phyloP scores from a whole-genome alignment of 2,113 vertebrate species.

The Candoia aspera region DNA sequence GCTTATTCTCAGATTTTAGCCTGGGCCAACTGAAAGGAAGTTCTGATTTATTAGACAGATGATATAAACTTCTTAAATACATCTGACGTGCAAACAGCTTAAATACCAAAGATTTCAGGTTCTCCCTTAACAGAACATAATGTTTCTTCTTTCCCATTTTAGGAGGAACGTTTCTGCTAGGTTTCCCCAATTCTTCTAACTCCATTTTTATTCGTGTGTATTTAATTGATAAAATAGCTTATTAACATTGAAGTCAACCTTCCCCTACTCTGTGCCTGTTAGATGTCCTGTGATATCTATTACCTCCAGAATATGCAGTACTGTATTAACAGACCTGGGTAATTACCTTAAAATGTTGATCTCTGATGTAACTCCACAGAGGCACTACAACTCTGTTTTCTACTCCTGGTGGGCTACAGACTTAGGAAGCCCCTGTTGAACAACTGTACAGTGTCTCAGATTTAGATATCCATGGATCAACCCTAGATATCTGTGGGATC shows the following conservation, averaged over 20 bases:
- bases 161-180: neutral
- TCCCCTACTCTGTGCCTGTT: no score
- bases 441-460: no score
- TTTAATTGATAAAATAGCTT: neutral
- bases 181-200: neutral
- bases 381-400: no score
- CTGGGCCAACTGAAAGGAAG: neutral
- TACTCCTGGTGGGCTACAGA: no score
- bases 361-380: no score
- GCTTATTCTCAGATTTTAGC: neutral
- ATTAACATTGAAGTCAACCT: neutral
- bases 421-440: no score
- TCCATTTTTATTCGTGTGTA: neutral
- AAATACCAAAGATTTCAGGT: neutral
- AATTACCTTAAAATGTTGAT: no score
- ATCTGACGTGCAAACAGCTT: neutral
- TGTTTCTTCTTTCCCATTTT: neutral
- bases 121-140: neutral
- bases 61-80: neutral
- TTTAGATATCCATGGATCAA: no score
- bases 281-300: no score
- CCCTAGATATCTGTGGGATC: no score
- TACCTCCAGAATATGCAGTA: no score
- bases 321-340: no score
- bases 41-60: neutral